Percentiles rank a stretch among this genome's conserved stretches.
These are phyloP conservation scores for Drepana arcuata DNA, from an alignment of 1,140 invertebrate genomes.

Conservation along the genomic window DNA sequence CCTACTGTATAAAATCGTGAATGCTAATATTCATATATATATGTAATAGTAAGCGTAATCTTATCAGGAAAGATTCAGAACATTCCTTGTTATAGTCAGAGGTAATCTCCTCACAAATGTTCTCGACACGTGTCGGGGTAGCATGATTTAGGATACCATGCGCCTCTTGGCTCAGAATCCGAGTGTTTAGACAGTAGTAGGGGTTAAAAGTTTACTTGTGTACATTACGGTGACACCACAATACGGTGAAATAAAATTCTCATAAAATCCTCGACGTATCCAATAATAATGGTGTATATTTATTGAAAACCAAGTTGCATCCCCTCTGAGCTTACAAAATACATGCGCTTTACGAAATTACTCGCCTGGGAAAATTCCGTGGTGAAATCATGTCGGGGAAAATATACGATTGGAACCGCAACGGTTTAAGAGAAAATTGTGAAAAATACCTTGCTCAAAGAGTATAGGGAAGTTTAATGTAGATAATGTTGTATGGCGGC, in stretches of 20 bases:
- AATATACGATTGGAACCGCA: constrained; percentile 22
- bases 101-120: constrained; percentile 10
- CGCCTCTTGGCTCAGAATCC: constrained; percentile 6
- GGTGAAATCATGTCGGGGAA: constrained; percentile 23
- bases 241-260: too few species aligned
- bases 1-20: too few species aligned
- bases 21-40: too few species aligned
- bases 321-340: constrained; percentile 23
- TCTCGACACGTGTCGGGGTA: constrained; percentile 14
- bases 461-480: too few species aligned
- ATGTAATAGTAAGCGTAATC: constrained; percentile 7
- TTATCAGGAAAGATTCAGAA: constrained; percentile 10
- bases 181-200: constrained; percentile 18
- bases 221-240: too few species aligned
- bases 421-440: constrained; percentile 17
- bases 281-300: constrained; percentile 10
- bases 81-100: constrained; percentile 4
- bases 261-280: too few species aligned
- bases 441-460: constrained; percentile 15
- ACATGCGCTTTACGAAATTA: constrained; percentile 21
- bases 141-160: constrained; percentile 15
- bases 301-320: constrained; percentile 20
- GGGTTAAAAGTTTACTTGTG: too few species aligned
- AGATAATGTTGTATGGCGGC: too few species aligned
- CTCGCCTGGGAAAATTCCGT: constrained; percentile 23